Conservation (phyloP, 1,140 invertebrate species). For the Drosophila quadrilineata region DNA sequence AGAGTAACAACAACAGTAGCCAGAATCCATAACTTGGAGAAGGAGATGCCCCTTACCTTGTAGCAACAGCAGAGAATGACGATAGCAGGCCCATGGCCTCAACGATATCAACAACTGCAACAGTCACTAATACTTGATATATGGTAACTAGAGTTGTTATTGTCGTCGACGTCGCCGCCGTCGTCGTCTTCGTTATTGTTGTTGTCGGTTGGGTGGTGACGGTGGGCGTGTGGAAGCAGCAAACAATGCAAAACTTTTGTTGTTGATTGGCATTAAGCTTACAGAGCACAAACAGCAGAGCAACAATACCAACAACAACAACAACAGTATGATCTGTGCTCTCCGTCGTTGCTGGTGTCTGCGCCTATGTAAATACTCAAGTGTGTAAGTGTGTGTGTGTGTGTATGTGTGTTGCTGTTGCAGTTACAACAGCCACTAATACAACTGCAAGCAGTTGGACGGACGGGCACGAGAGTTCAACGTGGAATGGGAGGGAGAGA, state of each 20-base stretch:
- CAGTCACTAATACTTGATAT: slow-evolving; percentile 28
- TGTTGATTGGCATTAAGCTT: slow-evolving; percentile 46
- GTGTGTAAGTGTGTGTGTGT: neutral
- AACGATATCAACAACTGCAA: slow-evolving; percentile 26
- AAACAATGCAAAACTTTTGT: slow-evolving; percentile 54
- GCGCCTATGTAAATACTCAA: neutral
- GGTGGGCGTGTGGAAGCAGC: slow-evolving; percentile 30
- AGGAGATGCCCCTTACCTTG: slow-evolving; percentile 44
- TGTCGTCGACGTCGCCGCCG: too few species aligned
- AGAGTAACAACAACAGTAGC: slow-evolving; percentile 16
- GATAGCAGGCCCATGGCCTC: slow-evolving; percentile 33
- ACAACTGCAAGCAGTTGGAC: slow-evolving; percentile 35
- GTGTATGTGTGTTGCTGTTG: slow-evolving; percentile 15
- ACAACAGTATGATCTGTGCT: slow-evolving; percentile 23
- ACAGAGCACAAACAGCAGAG: slow-evolving; percentile 37
- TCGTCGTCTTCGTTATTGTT: slow-evolving; percentile 12
- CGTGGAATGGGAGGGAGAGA: slow-evolving; percentile 8
- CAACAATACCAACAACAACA: neutral
- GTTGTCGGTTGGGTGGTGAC: slow-evolving; percentile 24
- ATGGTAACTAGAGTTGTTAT: slow-evolving; percentile 16
- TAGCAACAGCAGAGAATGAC: slow-evolving; percentile 11
- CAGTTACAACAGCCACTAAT: slow-evolving; percentile 22
- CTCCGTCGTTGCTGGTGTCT: slow-evolving; percentile 3
- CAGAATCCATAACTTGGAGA: slow-evolving; percentile 8
- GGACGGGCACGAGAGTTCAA: slow-evolving; percentile 44